These are phyloP conservation scores for Zingel zingel DNA, from an alignment of 2,113 vertebrate species.

Conservation along the genomic window DNA sequence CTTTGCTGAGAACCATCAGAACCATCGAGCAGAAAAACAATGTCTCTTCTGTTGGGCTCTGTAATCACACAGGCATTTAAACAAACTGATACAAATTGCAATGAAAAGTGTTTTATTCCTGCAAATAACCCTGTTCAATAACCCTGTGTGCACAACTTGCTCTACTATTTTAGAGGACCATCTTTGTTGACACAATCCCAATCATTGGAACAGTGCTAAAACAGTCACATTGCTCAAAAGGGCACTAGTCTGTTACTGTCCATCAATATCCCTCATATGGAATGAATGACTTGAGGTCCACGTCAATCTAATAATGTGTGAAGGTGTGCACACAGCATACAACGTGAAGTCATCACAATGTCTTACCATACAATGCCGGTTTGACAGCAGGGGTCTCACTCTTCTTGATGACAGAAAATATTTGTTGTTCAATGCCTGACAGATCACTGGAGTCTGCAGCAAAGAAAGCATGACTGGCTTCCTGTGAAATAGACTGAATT, in stretches of 20 bases:
- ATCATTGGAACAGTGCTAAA: background rate
- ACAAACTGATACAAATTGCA: slow-evolving; percentile 19
- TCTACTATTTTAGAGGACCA: background rate
- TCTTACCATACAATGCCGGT: slow-evolving; percentile 70
- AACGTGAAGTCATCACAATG: background rate
- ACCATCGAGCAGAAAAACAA: slow-evolving; percentile 86
- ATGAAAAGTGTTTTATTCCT: background rate
- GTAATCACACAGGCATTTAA: slow-evolving; percentile 68
- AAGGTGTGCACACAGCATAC: background rate
- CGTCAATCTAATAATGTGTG: background rate
- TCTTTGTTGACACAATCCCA: background rate
- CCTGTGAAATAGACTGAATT: slow-evolving; percentile 85
- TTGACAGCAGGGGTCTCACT: slow-evolving; percentile 16
- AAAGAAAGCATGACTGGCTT: slow-evolving; percentile 83
- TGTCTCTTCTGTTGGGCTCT: slow-evolving; percentile 79
- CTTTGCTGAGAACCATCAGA: slow-evolving; percentile 78
- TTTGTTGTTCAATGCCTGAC: slow-evolving; percentile 65
- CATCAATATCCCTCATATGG: background rate
- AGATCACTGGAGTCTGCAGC: slow-evolving; percentile 83
- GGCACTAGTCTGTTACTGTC: background rate
- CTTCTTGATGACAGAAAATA: slow-evolving; percentile 62
- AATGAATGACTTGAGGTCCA: background rate
- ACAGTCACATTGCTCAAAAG: background rate
- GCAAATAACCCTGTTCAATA: slow-evolving; percentile 27
- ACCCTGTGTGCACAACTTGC: background rate